These are phyloP conservation scores for Drosophila paulistorum DNA, from an alignment of 1,140 invertebrate genomes.

Conservation along the genomic window DNA sequence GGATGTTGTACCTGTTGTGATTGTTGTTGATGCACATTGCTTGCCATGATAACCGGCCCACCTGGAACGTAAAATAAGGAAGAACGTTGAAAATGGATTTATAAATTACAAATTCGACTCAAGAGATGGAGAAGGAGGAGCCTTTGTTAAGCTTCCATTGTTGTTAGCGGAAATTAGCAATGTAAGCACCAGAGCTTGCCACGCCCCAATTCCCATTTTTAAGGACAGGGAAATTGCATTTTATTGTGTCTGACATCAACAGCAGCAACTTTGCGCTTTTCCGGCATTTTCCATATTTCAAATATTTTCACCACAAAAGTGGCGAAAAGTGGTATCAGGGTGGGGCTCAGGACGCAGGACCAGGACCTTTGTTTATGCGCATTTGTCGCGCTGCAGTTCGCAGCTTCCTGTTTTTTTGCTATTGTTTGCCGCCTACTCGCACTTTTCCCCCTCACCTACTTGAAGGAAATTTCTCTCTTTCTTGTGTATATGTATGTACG, in stretches of 20 bases:
- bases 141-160: conserved; percentile 15
- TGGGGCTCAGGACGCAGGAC: neutral
- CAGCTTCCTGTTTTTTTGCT: conserved; percentile 34
- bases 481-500: conserved; percentile 18
- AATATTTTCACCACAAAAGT: conserved; percentile 44
- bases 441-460: conserved; percentile 19
- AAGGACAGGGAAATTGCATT: conserved; percentile 57
- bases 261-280: conserved; percentile 59
- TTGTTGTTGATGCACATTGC: conserved; percentile 77
- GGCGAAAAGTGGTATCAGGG: neutral
- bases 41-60: conserved; percentile 82
- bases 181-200: conserved; percentile 34
- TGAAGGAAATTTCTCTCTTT: conserved; percentile 60
- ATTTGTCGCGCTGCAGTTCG: conserved; percentile 71
- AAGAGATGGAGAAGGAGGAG: neutral
- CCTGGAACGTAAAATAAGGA: conserved; percentile 40
- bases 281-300: conserved; percentile 60
- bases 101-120: neutral
- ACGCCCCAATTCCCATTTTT: conserved; percentile 22
- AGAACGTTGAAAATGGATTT: neutral
- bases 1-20: conserved; percentile 50
- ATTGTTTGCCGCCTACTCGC: conserved; percentile 42
- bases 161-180: conserved; percentile 59
- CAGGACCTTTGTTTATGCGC: conserved; percentile 33
- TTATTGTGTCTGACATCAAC: conserved; percentile 46